phyloP scores from a whole-genome alignment of 2,797 vertebrate species.

The Petrocephalus sullivani region DNA sequence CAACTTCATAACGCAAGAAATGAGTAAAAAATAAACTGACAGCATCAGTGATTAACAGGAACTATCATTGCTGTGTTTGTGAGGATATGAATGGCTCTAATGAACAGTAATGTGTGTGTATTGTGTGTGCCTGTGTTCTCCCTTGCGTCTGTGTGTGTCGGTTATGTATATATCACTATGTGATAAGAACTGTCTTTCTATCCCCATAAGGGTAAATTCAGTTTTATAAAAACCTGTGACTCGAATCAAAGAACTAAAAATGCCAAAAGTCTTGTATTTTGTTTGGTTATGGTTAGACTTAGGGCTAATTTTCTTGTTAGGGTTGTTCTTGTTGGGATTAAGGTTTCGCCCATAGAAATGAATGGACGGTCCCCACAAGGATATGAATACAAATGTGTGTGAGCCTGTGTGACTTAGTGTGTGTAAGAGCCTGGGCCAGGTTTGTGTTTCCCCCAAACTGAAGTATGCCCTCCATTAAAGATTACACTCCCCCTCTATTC shows the following conservation, averaged over 20 bases:
- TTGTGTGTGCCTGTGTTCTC: neutral
- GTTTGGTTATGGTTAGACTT: neutral
- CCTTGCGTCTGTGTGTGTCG: neutral
- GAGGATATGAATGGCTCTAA: neutral
- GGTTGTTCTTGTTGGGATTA: too few relatives aligned
- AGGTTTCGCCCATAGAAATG: neutral
- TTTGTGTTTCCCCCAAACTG: neutral
- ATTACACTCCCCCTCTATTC: conserved; percentile 41
- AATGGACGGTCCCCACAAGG: neutral
- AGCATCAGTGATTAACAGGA: neutral
- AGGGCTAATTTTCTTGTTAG: neutral
- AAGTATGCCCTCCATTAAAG: conserved; percentile 31
- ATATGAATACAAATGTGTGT: conserved; percentile 1
- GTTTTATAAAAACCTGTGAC: neutral
- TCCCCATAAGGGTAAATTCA: neutral
- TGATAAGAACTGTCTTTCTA: neutral
- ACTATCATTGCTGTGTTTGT: neutral
- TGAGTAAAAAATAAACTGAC: conserved; percentile 18
- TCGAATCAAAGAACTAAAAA: neutral
- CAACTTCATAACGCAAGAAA: conserved; percentile 45
- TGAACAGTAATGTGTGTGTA: neutral
- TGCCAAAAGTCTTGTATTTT: neutral
- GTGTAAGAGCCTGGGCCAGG: conserved; percentile 3
- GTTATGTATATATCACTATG: neutral
- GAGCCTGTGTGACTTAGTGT: conserved; percentile 12